phyloP scores from a whole-genome alignment of 2,113 vertebrate genomes.

The Furnarius figulus region DNA sequence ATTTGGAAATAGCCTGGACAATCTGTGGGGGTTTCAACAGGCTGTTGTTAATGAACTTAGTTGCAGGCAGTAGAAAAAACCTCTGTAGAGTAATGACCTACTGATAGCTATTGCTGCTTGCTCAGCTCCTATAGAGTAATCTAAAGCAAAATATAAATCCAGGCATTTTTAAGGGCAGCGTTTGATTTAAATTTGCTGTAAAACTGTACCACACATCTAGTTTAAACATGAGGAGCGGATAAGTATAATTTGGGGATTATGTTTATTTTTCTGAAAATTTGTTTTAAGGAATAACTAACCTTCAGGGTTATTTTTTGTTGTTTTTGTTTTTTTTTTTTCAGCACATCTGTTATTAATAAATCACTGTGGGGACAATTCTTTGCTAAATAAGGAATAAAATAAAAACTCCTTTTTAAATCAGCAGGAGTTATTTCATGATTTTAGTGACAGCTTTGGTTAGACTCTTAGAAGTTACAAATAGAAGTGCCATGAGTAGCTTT shows the following conservation, averaged over 20 bases:
- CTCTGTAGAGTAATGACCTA: not conserved
- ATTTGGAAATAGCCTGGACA: not conserved
- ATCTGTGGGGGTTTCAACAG: not conserved
- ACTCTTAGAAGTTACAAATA: not conserved
- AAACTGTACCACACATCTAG: conserved; percentile 37
- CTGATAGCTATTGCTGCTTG: conserved; percentile 11
- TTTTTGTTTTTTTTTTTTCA: not conserved
- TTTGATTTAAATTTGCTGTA: conserved; percentile 56
- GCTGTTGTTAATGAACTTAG: not conserved
- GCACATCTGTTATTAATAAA: conserved; percentile 37
- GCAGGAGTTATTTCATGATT: not conserved
- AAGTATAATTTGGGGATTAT: not conserved
- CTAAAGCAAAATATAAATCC: not conserved
- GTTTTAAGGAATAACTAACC: conserved; percentile 27
- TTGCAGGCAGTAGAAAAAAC: not conserved
- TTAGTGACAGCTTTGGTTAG: not conserved
- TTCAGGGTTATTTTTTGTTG: not conserved
- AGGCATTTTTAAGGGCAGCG: not conserved
- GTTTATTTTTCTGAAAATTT: conserved; percentile 51
- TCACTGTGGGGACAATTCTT: not conserved
- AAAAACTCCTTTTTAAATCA: not conserved
- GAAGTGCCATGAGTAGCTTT: not conserved
- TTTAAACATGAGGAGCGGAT: conserved; percentile 29
- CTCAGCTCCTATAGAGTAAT: not conserved
- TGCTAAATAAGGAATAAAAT: conserved; percentile 51